Base-by-base conservation (phyloP, 2,113 vertebrate species). In the Chauna torquata region DNA sequence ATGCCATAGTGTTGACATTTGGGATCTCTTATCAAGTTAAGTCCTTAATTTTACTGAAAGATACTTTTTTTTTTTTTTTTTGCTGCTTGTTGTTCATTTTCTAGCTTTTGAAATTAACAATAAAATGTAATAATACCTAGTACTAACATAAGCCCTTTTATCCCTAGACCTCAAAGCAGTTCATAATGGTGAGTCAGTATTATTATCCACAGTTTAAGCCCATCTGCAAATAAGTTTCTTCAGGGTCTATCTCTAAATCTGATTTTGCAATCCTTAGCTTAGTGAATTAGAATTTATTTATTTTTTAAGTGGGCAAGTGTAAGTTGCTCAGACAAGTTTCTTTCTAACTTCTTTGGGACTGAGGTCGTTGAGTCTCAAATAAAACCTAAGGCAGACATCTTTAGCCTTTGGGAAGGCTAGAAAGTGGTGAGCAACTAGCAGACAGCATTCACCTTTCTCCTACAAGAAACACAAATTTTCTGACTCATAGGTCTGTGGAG, bases 221-320 rank as follows among this genome's bases (percentile, higher is more conserved):
- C 86, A 87, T 95, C 96, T 97, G 95, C 94, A 97, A 94, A 88
- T 87, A 96, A 87, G 83, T 95, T 92, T 96, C 95, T 96, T 58
- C 89, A 91, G 91, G 92, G 71, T 95, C 96, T 97, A 77, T 95
- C 96, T 97, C 88, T 90, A 90, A 94, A 96, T 94, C 94, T 94
- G 87, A 40, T 92, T 97, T 89, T 74, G 81, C 82, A 97, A 94
- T 96, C 74, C 75, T 91, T 74, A 86, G 55, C 86, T 95, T 77
- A 79, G 84, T 89, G 74, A 49, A 74, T 90, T 92, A 85, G 66
- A 89, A 89, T 88, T 76, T 93, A 89, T 94, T 95, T 96, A 68
- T 77, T 97, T 96, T 84, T 92, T 62, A 90, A 95, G 75, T 79
- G 91, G 89, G 74, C 78, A 89, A 91, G 40, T 0, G 54, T 82